A percentile compares a stretch with the other conserved stretches of the same genome.
phyloP scores from a whole-genome alignment of 2,113 vertebrate species.

The Microcebus ravelobensis region DNA sequence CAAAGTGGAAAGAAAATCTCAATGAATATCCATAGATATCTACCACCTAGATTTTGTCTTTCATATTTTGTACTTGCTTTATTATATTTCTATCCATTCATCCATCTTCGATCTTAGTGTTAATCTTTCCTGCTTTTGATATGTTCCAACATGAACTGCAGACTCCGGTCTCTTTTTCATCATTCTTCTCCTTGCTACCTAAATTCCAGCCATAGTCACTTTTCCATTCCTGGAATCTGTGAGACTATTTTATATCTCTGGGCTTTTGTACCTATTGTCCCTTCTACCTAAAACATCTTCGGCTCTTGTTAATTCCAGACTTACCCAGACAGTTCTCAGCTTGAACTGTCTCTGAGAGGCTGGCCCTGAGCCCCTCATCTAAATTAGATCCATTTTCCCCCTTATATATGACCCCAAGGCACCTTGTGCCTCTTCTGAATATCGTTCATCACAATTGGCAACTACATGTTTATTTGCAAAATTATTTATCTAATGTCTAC shows the following conservation, averaged over 20 bases:
- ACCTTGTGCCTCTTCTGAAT: not conserved
- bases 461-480: not conserved
- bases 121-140: not conserved
- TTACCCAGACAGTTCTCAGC: not conserved
- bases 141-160: not conserved
- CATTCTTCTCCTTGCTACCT: not conserved
- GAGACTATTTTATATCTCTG: not conserved
- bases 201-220: not conserved
- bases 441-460: not conserved
- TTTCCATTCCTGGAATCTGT: not conserved
- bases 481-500: not conserved
- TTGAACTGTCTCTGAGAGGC: not conserved
- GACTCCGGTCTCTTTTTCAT: not conserved
- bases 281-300: not conserved
- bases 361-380: not conserved
- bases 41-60: not conserved
- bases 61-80: not conserved
- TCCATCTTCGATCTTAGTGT: not conserved
- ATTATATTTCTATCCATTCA: not conserved
- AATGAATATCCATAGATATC: not conserved
- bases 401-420: not conserved
- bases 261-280: not conserved
- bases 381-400: not conserved
- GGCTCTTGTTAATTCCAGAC: not conserved
- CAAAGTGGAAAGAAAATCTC: not conserved